A percentile compares a stretch with the other conserved stretches of the same genome.
Conservation (phyloP, 2,113 vertebrate species). For the Parotia lawesii region DNA sequence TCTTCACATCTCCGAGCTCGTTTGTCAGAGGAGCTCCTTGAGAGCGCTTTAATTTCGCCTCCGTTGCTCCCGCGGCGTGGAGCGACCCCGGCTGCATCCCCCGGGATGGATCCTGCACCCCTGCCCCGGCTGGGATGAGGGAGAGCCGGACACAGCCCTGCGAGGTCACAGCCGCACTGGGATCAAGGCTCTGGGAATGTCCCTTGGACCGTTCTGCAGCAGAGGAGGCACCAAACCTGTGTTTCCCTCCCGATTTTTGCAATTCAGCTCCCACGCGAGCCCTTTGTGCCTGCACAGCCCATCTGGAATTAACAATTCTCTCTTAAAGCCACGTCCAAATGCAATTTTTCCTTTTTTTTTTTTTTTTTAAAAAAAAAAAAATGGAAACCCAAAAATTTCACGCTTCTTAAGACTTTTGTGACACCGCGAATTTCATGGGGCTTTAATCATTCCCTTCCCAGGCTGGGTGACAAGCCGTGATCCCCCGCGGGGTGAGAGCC, state of each 20-base stretch:
- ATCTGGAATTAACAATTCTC: neutral
- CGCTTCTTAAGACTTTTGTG: conserved; percentile 49
- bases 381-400: conserved; percentile 37
- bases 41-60: fast-evolving
- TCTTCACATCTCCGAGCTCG: fast-evolving
- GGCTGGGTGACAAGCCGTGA: conserved; percentile 24
- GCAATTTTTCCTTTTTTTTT: neutral
- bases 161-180: neutral
- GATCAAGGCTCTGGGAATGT: no score
- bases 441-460: conserved; percentile 68
- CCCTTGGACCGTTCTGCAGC: neutral
- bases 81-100: fast-evolving
- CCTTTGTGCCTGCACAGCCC: neutral
- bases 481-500: conserved; percentile 38
- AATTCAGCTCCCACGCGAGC: neutral
- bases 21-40: neutral
- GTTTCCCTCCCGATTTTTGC: neutral
- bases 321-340: neutral
- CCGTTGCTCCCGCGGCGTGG: fast-evolving
- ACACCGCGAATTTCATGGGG: conserved; percentile 71
- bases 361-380: neutral
- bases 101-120: fast-evolving
- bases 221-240: neutral
- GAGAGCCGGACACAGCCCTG: fast-evolving
- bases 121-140: neutral